phyloP scores from a whole-genome alignment of 2,797 vertebrate genomes.

The Pangasius larnaudii region DNA sequence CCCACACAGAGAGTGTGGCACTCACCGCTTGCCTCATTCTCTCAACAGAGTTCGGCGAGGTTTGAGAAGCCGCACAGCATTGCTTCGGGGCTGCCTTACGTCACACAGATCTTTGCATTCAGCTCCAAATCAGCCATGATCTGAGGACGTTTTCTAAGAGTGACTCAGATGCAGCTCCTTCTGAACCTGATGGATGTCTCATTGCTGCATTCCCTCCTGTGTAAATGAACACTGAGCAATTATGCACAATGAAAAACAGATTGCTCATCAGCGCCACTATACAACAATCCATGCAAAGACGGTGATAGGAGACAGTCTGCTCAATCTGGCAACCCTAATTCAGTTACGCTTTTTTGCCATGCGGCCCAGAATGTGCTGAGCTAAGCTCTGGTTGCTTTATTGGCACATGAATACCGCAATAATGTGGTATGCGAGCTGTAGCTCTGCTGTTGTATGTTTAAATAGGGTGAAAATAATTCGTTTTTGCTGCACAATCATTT shows the following conservation, averaged over 20 bases:
- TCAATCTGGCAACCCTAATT: slow-evolving; percentile 31
- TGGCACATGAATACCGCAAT: slow-evolving; percentile 10
- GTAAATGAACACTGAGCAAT: slow-evolving; percentile 3
- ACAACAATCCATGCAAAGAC: slow-evolving; percentile 13
- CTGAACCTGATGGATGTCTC: slow-evolving; percentile 21
- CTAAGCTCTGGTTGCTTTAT: slow-evolving; percentile 6
- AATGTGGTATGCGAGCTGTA: background rate
- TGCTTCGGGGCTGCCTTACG: slow-evolving; percentile 34
- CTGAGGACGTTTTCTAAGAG: background rate
- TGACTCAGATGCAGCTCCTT: slow-evolving; percentile 16
- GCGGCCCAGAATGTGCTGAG: slow-evolving; percentile 41
- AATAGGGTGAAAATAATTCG: background rate
- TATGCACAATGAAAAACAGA: background rate
- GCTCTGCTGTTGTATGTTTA: background rate
- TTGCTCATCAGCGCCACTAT: slow-evolving; percentile 12
- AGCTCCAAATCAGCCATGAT: slow-evolving; percentile 37
- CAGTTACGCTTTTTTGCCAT: slow-evolving; percentile 5
- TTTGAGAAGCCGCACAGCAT: slow-evolving; percentile 42
- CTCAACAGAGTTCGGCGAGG: slow-evolving; percentile 34
- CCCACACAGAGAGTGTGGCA: slow-evolving; percentile 73
- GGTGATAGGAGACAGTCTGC: background rate
- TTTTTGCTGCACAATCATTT: background rate
- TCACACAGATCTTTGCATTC: slow-evolving; percentile 31
- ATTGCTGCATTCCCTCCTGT: slow-evolving; percentile 32
- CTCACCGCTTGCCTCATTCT: slow-evolving; percentile 70